These are phyloP conservation scores for Caenorhabditis latens DNA, from an alignment of 1,140 invertebrate species.

Conservation along the genomic window DNA sequence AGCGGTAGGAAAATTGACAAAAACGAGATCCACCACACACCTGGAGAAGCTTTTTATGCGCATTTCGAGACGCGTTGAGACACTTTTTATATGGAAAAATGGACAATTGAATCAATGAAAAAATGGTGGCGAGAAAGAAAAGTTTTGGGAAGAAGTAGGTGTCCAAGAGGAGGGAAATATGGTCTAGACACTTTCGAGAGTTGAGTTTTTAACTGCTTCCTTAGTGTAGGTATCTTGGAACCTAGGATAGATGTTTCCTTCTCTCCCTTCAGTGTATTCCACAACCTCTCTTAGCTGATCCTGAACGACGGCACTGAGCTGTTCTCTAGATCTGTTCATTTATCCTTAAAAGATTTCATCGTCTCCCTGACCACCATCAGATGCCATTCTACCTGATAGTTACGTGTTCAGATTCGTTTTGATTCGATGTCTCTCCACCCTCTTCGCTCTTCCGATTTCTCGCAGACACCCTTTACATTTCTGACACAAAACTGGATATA, in stretches of 20 bases:
- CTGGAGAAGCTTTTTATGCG: constrained; percentile 41
- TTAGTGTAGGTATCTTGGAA: too few species aligned
- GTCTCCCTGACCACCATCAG: neutral
- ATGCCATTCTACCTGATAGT: constrained; percentile 16
- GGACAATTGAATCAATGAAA: constrained; percentile 40
- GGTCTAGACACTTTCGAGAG: neutral
- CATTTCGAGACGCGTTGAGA: constrained; percentile 16
- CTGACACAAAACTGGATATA: constrained; percentile 52
- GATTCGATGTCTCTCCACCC: constrained; percentile 17
- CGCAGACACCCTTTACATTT: constrained; percentile 24
- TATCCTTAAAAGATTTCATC: too few species aligned
- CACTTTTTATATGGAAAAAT: constrained; percentile 46
- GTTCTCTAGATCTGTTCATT: too few species aligned
- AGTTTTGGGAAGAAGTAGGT: neutral
- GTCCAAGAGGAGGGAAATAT: neutral
- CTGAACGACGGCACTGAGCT: too few species aligned
- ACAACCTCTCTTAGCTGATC: too few species aligned
- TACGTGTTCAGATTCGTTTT: neutral
- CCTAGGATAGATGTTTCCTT: too few species aligned
- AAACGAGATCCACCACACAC: constrained; percentile 50
- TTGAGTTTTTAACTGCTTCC: too few species aligned
- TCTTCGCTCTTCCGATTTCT: constrained; percentile 46
- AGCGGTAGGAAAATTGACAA: constrained; percentile 40
- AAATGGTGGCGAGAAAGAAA: constrained; percentile 10
- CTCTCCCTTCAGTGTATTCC: too few species aligned